phyloP scores from a whole-genome alignment of 2,113 vertebrate species.

The Bufo gargarizans region DNA sequence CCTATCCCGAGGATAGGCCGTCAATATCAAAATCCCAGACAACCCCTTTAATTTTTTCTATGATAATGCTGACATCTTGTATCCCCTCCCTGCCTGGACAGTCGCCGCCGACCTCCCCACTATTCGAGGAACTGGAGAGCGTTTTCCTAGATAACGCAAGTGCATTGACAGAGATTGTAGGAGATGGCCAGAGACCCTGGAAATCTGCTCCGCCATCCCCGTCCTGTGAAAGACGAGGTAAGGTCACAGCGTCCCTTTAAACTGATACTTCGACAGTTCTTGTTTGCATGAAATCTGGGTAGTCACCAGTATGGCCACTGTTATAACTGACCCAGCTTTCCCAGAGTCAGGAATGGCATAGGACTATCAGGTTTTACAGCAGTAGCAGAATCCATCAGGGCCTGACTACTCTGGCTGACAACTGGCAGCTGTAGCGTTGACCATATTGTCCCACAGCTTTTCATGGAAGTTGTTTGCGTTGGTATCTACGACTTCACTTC shows the following conservation, averaged over 20 bases:
- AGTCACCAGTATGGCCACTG: no score
- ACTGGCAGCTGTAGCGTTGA: neutral
- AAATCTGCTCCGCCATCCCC: constrained; percentile 50
- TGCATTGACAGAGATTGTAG: neutral
- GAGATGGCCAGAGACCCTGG: constrained; percentile 35
- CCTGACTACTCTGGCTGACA: neutral
- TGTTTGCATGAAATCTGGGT: no score
- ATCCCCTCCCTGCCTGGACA: neutral
- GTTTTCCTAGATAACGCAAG: constrained; percentile 38
- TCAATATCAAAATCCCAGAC: no score
- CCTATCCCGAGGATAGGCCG: no score
- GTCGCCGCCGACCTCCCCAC: neutral
- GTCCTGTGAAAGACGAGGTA: constrained; percentile 42
- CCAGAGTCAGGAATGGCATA: no score
- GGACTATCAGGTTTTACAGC: no score
- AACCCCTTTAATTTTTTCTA: neutral
- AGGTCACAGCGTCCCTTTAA: neutral
- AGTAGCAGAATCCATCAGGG: no score
- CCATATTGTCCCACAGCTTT: no score
- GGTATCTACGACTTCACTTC: neutral
- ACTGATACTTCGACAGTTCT: no score
- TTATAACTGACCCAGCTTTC: no score
- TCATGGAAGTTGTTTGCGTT: no score
- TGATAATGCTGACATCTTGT: neutral
- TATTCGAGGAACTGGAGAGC: neutral